Percentiles rank a stretch among this genome's conserved stretches.
Conservation (phyloP, 2,113 vertebrate genomes). For the Acanthisitta chloris region DNA sequence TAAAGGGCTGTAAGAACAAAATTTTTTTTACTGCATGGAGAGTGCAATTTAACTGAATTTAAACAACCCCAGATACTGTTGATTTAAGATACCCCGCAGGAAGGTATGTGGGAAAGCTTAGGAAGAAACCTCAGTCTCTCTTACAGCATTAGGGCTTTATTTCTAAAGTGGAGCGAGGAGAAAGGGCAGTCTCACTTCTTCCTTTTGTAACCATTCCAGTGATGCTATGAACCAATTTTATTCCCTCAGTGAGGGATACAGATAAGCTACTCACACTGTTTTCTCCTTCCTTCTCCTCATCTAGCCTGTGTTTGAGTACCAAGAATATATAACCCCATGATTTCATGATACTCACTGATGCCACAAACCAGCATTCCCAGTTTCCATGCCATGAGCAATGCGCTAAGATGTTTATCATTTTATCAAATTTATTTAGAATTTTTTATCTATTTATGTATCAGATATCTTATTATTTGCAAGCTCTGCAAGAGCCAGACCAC, state of each 20-base stretch:
- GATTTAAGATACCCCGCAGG: conserved; percentile 39
- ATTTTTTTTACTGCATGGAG: conserved; percentile 35
- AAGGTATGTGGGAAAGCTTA: conserved; percentile 49
- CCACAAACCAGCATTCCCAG: not conserved
- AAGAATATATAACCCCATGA: not conserved
- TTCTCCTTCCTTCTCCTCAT: not conserved
- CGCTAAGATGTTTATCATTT: not conserved
- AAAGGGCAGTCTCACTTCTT: not conserved
- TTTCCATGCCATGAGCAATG: not conserved
- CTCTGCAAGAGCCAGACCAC: not conserved
- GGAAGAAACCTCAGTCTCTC: conserved; percentile 39
- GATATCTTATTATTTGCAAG: not conserved
- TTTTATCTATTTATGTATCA: no score
- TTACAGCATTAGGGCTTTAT: not conserved
- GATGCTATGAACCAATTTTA: not conserved
- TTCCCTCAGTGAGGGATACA: not conserved
- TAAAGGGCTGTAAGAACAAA: conserved; percentile 18
- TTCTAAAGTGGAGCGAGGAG: not conserved
- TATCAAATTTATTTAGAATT: no score
- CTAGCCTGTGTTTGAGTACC: not conserved
- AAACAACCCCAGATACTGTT: conserved; percentile 37
- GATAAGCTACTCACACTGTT: not conserved
- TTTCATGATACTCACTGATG: not conserved
- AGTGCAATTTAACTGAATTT: conserved; percentile 54
- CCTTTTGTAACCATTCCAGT: not conserved